A percentile compares a stretch with the other conserved stretches of the same genome.
Conservation (phyloP, 2,888 invertebrate species). For the Tetramorium bicarinatum region DNA sequence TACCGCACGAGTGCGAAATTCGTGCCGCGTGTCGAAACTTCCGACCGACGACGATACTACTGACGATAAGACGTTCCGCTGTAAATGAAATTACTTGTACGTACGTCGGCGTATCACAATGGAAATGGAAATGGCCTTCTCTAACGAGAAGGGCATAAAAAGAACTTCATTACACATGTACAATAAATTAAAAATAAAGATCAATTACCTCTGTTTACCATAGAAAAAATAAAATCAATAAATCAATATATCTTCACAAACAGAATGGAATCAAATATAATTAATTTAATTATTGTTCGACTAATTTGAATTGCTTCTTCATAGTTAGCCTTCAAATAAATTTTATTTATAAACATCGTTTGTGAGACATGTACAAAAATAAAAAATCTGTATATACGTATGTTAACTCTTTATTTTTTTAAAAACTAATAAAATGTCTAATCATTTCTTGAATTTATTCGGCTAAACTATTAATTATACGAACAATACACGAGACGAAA, state of each 20-base stretch:
- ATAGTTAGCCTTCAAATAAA: neutral
- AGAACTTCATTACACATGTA: neutral
- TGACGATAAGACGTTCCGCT: constrained; percentile 32
- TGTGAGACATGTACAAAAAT: neutral
- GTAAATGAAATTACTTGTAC: constrained; percentile 21
- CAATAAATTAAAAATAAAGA: neutral
- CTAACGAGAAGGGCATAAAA: neutral
- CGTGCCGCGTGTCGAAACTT: constrained; percentile 53
- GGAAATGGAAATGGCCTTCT: neutral
- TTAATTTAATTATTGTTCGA: neutral
- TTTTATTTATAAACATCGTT: neutral
- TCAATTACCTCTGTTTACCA: neutral
- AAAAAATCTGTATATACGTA: neutral
- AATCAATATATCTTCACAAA: neutral
- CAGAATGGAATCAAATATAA: neutral
- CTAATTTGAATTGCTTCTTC: neutral
- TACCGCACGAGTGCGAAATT: constrained; percentile 33
- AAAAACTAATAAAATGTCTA: neutral
- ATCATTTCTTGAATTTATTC: neutral
- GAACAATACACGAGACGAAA: neutral
- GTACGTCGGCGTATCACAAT: neutral
- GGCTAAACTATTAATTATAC: neutral
- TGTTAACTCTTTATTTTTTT: neutral
- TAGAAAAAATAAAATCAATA: too few species aligned
- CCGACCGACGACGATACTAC: constrained; percentile 46